Conservation (phyloP, 2,113 vertebrate species). For the Hiodon alosoides region DNA sequence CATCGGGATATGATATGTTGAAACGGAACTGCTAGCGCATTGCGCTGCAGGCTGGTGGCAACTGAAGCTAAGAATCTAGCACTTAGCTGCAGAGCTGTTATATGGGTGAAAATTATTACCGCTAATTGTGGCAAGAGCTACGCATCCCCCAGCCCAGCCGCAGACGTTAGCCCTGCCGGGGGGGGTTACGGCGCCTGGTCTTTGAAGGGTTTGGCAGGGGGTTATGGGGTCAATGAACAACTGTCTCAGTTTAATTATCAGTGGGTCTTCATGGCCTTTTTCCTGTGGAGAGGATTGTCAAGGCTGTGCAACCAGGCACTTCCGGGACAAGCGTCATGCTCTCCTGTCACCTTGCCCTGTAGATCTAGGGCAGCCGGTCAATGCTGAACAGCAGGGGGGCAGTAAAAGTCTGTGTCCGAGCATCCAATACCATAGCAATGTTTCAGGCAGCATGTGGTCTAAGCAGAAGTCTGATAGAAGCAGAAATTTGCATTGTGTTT, state of each 20-base stretch:
- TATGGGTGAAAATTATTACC: constrained; percentile 74
- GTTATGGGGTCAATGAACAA: background rate
- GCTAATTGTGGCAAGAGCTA: constrained; percentile 57
- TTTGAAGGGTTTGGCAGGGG: background rate
- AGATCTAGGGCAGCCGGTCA: constrained; percentile 52
- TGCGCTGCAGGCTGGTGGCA: constrained; percentile 74
- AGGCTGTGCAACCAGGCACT: constrained; percentile 12
- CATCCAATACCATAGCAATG: background rate
- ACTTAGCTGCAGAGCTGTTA: constrained; percentile 81
- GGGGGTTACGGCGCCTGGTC: background rate
- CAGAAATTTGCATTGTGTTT: constrained; percentile 10
- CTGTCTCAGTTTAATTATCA: constrained; percentile 4
- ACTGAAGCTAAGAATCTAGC: constrained; percentile 66
- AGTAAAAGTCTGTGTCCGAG: too few species aligned
- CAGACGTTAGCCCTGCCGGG: too few species aligned
- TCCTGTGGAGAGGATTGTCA: background rate
- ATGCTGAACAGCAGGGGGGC: constrained; percentile 13
- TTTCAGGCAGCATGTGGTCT: background rate
- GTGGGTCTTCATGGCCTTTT: background rate
- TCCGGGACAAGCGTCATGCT: constrained; percentile 53
- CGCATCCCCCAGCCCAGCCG: constrained; percentile 52
- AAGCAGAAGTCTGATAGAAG: background rate
- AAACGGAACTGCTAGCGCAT: constrained; percentile 76
- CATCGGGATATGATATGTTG: constrained; percentile 87
- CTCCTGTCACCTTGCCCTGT: constrained; percentile 49